Evolutionary conservation across 2,113 vertebrate genomes (phyloP), one percentile per base, ranked within the genome.

Genomic region (Chrysemys picta): DNA sequence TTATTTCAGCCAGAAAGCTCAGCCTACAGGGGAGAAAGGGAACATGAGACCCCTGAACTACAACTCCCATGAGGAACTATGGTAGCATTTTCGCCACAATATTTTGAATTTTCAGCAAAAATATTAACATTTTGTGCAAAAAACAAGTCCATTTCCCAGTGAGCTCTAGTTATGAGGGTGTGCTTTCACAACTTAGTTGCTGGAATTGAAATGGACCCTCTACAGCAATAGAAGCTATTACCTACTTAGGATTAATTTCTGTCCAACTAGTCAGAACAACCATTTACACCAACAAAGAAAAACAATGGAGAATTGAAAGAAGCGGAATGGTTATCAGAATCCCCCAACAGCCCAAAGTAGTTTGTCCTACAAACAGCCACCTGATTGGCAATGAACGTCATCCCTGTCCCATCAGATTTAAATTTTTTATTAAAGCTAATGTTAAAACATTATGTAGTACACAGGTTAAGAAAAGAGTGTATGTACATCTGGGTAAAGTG

Each of bases 141-240:
- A 95, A 93, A 8, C 62, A 95, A 93, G 87, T 76, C 35, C 79
- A 87, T 91, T 96, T 95, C 87, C 93, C 84, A 93, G 10, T 16
- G 9, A 59, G 69, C 79, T 94, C 91, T 95, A 83, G 92, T 96
- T 95, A 87, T 96, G 82, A 94, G n/a, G 76, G 91, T 87, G 95
- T 2, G 35, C 12, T 91, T 59, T 59, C 50, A 25, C 83, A 88
- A 91, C 72, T 91, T 84, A 1, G 38, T 84, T 93, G 91, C 93
- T 93, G 9, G 10, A 72, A 72, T 10, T 38, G 65, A 72, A 72
- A 72, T 38, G 19, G 65, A n/a, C 65, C 17, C 6, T n/a, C 10
- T n/a, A 69, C 14, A 69, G 14, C 6, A 69, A 19, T 35, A n/a
- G 6, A n/a, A n/a, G 56, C 25, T 22, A 69, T 65, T 29, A 35